Evolutionary conservation across 2,797 vertebrate genomes (phyloP).

Genomic region (Ispidina lecontei): DNA sequence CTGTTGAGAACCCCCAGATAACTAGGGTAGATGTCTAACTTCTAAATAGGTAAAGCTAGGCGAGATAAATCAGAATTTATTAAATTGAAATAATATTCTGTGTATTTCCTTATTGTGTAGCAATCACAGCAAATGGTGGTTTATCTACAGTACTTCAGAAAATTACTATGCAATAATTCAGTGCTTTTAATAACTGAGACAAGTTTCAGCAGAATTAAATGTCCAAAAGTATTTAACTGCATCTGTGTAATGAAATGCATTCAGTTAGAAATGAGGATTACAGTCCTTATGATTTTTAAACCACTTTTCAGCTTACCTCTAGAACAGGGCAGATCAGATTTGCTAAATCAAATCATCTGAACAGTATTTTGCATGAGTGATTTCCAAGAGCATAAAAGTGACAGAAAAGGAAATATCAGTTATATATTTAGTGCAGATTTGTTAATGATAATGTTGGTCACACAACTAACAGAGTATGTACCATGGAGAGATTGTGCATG

Average conservation of each 20-base stretch:
- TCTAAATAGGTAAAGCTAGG: background rate
- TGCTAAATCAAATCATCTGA: constrained; percentile 40
- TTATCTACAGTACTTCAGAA: background rate
- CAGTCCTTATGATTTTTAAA: constrained; percentile 18
- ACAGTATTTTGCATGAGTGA: constrained; percentile 18
- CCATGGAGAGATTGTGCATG: background rate
- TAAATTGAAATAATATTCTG: background rate
- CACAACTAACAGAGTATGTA: background rate
- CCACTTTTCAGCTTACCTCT: background rate
- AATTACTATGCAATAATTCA: background rate
- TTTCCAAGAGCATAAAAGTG: constrained; percentile 14
- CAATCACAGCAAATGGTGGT: background rate
- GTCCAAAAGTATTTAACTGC: background rate
- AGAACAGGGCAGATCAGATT: background rate
- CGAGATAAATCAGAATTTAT: background rate
- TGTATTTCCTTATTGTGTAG: background rate
- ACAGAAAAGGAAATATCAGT: background rate
- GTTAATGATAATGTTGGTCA: background rate
- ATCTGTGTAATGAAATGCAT: background rate
- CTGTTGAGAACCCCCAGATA: background rate
- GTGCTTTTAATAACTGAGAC: background rate
- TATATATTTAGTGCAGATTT: constrained; percentile 14
- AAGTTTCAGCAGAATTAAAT: background rate
- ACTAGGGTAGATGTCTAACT: background rate
- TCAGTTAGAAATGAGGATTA: background rate